Base-by-base conservation (phyloP, 2,797 vertebrate species). In the Rhinella marina region DNA sequence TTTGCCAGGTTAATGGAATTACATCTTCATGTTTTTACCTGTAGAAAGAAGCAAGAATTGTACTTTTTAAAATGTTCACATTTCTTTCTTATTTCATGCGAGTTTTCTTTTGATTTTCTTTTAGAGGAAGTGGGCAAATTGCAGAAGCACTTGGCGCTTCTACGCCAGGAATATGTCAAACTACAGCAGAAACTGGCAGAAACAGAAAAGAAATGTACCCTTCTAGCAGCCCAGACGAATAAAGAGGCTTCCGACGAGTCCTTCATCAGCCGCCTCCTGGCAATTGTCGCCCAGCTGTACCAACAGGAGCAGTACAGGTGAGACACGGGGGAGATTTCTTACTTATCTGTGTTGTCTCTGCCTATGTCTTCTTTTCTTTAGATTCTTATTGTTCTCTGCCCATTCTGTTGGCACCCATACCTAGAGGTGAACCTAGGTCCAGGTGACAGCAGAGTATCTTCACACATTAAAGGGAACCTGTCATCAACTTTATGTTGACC, bases 151-250 rank as follows among this genome's bases (percentile, higher is more conserved):
- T 95, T 99, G 94, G 94, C 96, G 93, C 97, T 99, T 92, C 97
- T 99, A 85, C 95, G 98, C 91, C 98, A 99, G 95, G 98, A 99
- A 93, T 99, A 99, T 19, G 98, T 99, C 91, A 99, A 98, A 94
- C 96, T 99, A 95, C 98, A 99, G 95, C 97, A 98, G 96, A 98
- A 97, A 91, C 92, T 99, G 88, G 97, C 96, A 0, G 98, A 99
- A 91, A 98, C 97, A 0, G 98, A 99, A 90, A 95, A 97, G 92
- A 96, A 94, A 83, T 99, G 97, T 73, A 95, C 93, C 0, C 90
- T 99, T 80, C 94, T 99, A 84, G 96, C 97, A 0, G 98, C 97
- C 0, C 97, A 98, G 92, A 92, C 94, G 0, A 92, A 93, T 90
- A 96, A 95, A 86, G 96, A 95, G 16, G 94, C 84, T 89, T 90